Conservation (phyloP, 2,888 invertebrate genomes). For the Lottia scabra region DNA sequence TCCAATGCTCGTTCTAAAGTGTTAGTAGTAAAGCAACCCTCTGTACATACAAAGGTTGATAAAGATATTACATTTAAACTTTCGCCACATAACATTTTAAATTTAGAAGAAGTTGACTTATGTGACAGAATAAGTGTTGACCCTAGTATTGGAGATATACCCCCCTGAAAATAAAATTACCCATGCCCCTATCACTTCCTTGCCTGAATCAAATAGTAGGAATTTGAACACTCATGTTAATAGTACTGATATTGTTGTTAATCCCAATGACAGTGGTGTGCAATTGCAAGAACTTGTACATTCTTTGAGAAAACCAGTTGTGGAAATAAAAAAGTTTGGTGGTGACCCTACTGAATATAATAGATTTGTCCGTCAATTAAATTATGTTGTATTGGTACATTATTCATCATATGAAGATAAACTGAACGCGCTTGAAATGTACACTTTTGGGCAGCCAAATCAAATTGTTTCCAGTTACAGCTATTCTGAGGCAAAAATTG, state of each 20-base stretch:
- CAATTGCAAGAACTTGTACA: not conserved
- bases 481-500: not conserved
- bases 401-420: not conserved
- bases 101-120: not conserved
- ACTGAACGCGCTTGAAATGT: not conserved
- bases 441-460: not conserved
- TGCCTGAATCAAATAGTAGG: too few species aligned
- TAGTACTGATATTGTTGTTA: too few species aligned
- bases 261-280: too few species aligned
- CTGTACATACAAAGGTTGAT: not conserved
- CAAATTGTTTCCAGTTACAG: not conserved
- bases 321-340: not conserved
- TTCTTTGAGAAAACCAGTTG: not conserved
- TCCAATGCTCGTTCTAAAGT: not conserved
- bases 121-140: too few species aligned
- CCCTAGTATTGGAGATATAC: too few species aligned
- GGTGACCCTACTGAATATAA: not conserved
- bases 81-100: not conserved
- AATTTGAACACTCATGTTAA: too few species aligned
- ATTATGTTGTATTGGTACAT: not conserved
- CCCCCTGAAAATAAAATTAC: too few species aligned
- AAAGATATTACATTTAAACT: not conserved
- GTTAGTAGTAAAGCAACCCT: not conserved
- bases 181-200: too few species aligned
- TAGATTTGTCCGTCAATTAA: conserved; percentile 4